A percentile compares a stretch with the other conserved stretches of the same genome.
phyloP scores from a whole-genome alignment of 1,140 invertebrate species.

The Homarus americanus region DNA sequence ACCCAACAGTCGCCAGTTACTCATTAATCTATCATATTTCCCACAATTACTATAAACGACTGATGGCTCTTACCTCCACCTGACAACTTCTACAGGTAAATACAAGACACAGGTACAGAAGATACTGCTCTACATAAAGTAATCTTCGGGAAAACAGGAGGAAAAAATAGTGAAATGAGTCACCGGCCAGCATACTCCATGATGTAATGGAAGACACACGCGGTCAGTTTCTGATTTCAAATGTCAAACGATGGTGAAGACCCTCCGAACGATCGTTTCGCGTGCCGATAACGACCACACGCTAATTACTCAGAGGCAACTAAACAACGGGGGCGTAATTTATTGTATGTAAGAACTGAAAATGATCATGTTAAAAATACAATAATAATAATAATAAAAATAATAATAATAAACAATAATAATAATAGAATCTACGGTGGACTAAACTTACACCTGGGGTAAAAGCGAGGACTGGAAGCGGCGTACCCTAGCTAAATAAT shows the following conservation, averaged over 20 bases:
- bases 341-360: neutral
- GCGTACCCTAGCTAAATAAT: no score
- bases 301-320: no score
- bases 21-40: neutral
- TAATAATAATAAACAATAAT: no score
- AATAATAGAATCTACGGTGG: no score
- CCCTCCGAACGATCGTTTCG: neutral
- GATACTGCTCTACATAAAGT: neutral
- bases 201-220: slow-evolving; percentile 43
- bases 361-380: no score
- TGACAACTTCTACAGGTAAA: no score
- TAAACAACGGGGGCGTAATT: no score
- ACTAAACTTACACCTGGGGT: no score
- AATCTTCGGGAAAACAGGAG: neutral
- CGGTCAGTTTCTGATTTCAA: slow-evolving; percentile 55
- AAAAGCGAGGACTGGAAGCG: no score
- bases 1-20: slow-evolving; percentile 26
- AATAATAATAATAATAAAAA: no score
- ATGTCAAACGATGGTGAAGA: slow-evolving; percentile 12
- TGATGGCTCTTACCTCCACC: neutral
- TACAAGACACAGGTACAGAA: no score
- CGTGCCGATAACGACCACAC: no score
- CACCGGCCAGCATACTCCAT: slow-evolving; percentile 23
- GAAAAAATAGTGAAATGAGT: neutral
- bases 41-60: neutral